Evolutionary conservation across 2,888 invertebrate species (phyloP).

Genomic region (Nebria brevicollis): DNA sequence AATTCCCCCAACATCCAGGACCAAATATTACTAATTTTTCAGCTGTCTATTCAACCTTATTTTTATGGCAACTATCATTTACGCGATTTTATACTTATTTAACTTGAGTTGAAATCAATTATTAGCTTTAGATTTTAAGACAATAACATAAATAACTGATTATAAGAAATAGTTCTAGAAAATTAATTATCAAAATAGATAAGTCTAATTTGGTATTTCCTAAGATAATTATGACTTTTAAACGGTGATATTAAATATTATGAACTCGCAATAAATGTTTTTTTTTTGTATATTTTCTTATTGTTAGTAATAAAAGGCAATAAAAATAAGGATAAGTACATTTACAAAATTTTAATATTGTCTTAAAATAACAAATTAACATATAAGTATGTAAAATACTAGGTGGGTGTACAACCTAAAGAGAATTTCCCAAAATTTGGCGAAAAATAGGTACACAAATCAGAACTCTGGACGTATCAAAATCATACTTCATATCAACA

Average conservation of each 20-base stretch:
- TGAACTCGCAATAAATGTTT: too few relatives aligned
- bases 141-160: too few relatives aligned
- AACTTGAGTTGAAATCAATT: background rate
- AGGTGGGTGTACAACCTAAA: conserved; percentile 44
- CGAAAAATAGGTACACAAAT: conserved; percentile 19
- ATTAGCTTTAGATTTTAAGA: too few relatives aligned
- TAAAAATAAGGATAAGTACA: conserved; percentile 12
- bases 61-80: background rate
- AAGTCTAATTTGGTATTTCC: too few relatives aligned
- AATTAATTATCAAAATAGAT: too few relatives aligned
- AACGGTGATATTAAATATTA: too few relatives aligned
- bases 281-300: background rate
- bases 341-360: conserved; percentile 47
- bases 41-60: background rate
- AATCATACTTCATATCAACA: conserved; percentile 11
- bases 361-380: conserved; percentile 47
- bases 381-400: conserved; percentile 47
- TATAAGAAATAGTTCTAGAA: too few relatives aligned
- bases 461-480: conserved; percentile 11
- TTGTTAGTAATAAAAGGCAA: background rate
- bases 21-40: conserved; percentile 11
- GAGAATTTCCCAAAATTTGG: conserved; percentile 39
- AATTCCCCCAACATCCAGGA: conserved; percentile 7
- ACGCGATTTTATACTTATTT: background rate
- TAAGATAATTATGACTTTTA: too few relatives aligned